A percentile compares a stretch with the other conserved stretches of the same genome.
Evolutionary conservation across 2,797 vertebrate genomes (phyloP).

Genomic region (Helostoma temminkii): DNA sequence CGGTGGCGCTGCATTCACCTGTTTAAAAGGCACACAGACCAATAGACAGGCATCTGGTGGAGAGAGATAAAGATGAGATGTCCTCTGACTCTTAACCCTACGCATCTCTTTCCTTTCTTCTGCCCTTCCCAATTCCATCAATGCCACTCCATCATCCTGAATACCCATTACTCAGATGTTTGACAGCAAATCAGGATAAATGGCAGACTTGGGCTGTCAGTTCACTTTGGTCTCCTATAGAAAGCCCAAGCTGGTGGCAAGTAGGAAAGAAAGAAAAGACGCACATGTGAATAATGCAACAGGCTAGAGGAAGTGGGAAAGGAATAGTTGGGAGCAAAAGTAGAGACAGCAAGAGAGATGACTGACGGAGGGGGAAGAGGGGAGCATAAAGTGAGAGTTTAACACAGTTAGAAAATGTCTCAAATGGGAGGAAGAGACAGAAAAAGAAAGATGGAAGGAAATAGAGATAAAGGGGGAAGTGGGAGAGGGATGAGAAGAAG

Average conservation of each 20-base stretch:
- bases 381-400: conserved; percentile 36
- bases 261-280: conserved; percentile 43
- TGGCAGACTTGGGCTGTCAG: conserved; percentile 44
- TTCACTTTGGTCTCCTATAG: conserved; percentile 50
- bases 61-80: conserved; percentile 61
- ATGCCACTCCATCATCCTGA: conserved; percentile 60
- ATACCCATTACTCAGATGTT: conserved; percentile 64
- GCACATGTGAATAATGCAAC: conserved; percentile 72
- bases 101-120: conserved; percentile 48
- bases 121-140: conserved; percentile 48
- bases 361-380: conserved; percentile 56
- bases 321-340: conserved; percentile 24
- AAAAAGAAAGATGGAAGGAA: conserved; percentile 27
- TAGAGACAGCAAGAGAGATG: conserved; percentile 36
- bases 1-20: conserved; percentile 23
- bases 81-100: conserved; percentile 65
- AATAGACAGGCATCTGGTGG: conserved; percentile 50
- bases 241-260: conserved; percentile 42
- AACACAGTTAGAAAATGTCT: conserved; percentile 31
- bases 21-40: conserved; percentile 47
- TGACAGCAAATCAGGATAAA: conserved; percentile 73
- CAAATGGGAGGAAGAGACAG: not conserved
- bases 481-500: conserved; percentile 19
- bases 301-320: conserved; percentile 42
- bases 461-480: conserved; percentile 35